Evolutionary conservation across 2,888 invertebrate species (phyloP).

Genomic region (Melieria crassipennis): DNA sequence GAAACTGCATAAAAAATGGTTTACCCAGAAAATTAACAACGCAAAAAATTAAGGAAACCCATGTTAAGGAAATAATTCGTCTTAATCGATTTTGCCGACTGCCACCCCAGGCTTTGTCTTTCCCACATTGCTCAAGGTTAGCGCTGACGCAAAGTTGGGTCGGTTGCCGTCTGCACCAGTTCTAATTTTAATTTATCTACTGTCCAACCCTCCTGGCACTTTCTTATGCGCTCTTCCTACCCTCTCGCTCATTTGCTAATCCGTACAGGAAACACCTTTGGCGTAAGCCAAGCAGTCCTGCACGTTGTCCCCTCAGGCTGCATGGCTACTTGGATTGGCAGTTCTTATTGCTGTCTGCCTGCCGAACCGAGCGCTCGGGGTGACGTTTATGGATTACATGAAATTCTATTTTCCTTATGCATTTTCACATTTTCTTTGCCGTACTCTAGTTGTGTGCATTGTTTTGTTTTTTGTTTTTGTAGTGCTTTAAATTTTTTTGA

Average conservation of each 20-base stretch:
- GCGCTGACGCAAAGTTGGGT: constrained; percentile 25
- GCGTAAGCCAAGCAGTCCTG: constrained; percentile 36
- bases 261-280: constrained; percentile 38
- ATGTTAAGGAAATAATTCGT: constrained; percentile 35
- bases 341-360: not conserved
- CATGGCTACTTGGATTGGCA: not conserved
- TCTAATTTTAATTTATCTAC: constrained; percentile 57
- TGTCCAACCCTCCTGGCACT: constrained; percentile 25
- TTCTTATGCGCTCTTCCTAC: constrained; percentile 32
- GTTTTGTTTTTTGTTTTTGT: constrained; percentile 15
- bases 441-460: not conserved
- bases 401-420: constrained; percentile 46
- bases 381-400: constrained; percentile 61
- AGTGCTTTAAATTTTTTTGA: constrained; percentile 24
- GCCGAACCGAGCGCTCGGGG: constrained; percentile 35
- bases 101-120: constrained; percentile 4
- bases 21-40: constrained; percentile 6
- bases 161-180: constrained; percentile 48
- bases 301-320: no score
- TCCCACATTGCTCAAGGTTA: constrained; percentile 32
- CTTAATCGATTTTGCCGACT: constrained; percentile 37
- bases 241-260: constrained; percentile 47
- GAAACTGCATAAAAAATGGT: not conserved
- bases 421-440: not conserved
- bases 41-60: constrained; percentile 12